Evolutionary conservation across 2,888 invertebrate genomes (phyloP).

Genomic region (Agrochola circellaris): DNA sequence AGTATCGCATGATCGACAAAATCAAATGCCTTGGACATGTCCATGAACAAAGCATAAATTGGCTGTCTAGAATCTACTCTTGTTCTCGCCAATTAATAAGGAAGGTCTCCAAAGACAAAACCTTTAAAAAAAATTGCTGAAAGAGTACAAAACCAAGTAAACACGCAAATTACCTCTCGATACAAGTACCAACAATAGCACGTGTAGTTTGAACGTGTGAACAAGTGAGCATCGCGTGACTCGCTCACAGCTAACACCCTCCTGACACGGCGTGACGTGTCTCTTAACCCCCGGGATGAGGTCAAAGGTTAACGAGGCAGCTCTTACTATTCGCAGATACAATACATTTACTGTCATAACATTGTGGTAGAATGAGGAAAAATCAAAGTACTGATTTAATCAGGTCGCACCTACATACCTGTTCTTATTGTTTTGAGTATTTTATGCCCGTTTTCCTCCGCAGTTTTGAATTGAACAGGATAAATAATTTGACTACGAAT

Average conservation of each 20-base stretch:
- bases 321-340: background rate
- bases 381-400: no score
- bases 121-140: background rate
- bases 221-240: slow-evolving; percentile 45
- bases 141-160: background rate
- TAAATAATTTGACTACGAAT: background rate
- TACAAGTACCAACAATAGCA: background rate
- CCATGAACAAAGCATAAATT: no score
- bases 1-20: no score
- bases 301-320: slow-evolving; percentile 41
- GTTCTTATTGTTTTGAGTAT: background rate
- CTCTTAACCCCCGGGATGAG: slow-evolving; percentile 36
- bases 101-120: background rate
- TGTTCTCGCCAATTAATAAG: background rate
- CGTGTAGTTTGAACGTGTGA: background rate
- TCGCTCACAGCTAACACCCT: slow-evolving; percentile 17
- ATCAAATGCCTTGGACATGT: no score
- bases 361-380: slow-evolving; percentile 4
- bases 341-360: background rate
- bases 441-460: background rate
- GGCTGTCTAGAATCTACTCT: no score
- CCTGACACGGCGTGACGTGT: slow-evolving; percentile 29
- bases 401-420: background rate
- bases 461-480: background rate
- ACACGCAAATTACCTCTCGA: background rate